Percentiles rank a stretch among this genome's conserved stretches.
phyloP scores from a whole-genome alignment of 2,888 invertebrate genomes.

The Luffia ferchaultella region DNA sequence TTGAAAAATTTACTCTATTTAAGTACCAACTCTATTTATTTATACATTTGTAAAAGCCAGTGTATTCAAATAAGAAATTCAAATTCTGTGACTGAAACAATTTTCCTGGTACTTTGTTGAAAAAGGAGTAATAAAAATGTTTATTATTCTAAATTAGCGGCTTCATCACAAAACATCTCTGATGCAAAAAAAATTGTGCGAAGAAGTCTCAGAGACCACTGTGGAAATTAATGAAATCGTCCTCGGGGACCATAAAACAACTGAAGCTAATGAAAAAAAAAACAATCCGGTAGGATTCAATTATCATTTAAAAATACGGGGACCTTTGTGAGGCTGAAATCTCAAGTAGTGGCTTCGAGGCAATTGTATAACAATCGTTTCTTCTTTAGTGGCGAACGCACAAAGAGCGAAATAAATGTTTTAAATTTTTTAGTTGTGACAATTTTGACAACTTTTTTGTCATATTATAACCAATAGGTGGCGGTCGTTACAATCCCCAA shows the following conservation, averaged over 20 bases:
- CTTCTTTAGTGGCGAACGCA: background rate
- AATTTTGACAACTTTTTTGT: too few relatives aligned
- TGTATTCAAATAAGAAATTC: background rate
- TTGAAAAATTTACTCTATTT: too few relatives aligned
- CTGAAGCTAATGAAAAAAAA: background rate
- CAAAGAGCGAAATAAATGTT: too few relatives aligned
- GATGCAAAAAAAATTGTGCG: background rate
- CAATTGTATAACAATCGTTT: background rate
- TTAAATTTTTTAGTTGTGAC: too few relatives aligned
- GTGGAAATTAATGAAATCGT: background rate
- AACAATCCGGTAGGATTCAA: background rate
- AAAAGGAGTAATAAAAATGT: too few relatives aligned
- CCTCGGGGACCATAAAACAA: background rate
- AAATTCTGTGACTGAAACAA: too few relatives aligned
- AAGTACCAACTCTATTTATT: too few relatives aligned
- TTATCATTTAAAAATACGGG: background rate
- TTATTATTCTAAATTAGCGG: background rate
- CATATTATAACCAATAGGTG: too few relatives aligned
- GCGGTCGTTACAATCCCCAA: too few relatives aligned
- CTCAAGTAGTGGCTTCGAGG: background rate
- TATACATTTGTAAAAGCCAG: background rate
- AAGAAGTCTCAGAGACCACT: background rate
- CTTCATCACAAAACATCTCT: background rate
- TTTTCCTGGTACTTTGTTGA: too few relatives aligned
- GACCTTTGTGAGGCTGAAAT: background rate